Conservation (phyloP, 2,888 invertebrate genomes). For the Empis stercorea region DNA sequence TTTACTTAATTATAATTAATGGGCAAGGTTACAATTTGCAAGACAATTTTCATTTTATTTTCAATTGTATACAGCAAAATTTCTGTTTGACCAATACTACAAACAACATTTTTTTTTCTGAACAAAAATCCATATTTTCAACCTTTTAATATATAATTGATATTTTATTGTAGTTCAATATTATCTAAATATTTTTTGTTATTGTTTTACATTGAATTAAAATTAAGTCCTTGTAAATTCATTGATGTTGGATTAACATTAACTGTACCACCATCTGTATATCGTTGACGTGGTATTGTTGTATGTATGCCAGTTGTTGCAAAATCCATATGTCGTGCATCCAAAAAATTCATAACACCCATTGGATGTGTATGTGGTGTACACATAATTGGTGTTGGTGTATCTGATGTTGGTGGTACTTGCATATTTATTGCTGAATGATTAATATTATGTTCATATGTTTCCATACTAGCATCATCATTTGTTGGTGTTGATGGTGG, state of each 20-base stretch:
- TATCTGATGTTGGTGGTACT: conserved; percentile 35
- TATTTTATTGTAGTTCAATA: too few relatives aligned
- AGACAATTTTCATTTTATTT: too few relatives aligned
- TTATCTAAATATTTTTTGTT: too few relatives aligned
- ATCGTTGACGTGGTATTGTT: conserved; percentile 30
- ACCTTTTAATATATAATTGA: too few relatives aligned
- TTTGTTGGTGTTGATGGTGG: conserved; percentile 31
- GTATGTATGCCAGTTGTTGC: conserved; percentile 42
- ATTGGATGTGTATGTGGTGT: conserved; percentile 49
- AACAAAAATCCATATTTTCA: too few relatives aligned
- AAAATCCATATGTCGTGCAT: conserved; percentile 57
- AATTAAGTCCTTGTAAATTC: conserved; percentile 62
- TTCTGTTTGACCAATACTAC: too few relatives aligned
- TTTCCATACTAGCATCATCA: conserved; percentile 36
- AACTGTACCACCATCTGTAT: conserved; percentile 33
- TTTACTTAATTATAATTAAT: too few relatives aligned
- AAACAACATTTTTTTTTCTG: too few relatives aligned
- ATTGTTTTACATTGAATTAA: conserved; percentile 56
- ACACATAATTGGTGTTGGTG: conserved; percentile 45
- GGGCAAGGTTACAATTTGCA: too few relatives aligned
- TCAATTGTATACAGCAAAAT: too few relatives aligned
- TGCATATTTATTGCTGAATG: conserved; percentile 36
- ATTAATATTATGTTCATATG: conserved; percentile 30
- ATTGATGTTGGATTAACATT: conserved; percentile 47
- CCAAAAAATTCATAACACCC: conserved; percentile 55